A percentile compares a stretch with the other conserved stretches of the same genome.
Evolutionary conservation across 2,113 vertebrate species (phyloP).

Genomic region (Megalops atlanticus): DNA sequence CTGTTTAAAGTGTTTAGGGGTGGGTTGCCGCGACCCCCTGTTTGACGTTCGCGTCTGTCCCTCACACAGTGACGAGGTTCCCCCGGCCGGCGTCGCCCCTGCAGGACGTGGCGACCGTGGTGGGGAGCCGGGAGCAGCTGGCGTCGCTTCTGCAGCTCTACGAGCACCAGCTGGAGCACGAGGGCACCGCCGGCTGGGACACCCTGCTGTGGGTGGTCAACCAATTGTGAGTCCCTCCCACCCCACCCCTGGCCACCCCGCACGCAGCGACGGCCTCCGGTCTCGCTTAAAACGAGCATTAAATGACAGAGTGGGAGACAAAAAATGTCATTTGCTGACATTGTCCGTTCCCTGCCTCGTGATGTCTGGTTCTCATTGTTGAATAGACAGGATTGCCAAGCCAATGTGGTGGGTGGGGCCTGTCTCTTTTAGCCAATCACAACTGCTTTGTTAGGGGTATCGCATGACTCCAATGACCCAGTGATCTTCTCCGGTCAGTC

Average conservation of each 20-base stretch:
- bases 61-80: constrained; percentile 86
- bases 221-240: constrained; percentile 83
- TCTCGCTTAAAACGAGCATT: neutral
- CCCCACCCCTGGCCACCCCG: constrained; percentile 25
- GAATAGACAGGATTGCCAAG: neutral
- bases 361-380: neutral
- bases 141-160: constrained; percentile 85
- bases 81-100: constrained; percentile 90
- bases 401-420: neutral
- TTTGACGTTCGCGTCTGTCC: neutral
- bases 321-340: no score
- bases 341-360: no score
- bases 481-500: no score
- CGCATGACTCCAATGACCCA: neutral
- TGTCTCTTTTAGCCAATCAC: neutral
- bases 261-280: neutral
- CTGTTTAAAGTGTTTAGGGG: neutral
- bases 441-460: neutral
- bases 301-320: neutral
- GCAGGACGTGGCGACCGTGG: constrained; percentile 89
- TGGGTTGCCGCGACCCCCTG: no score
- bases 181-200: constrained; percentile 97
- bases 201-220: constrained; percentile 97
- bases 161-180: constrained; percentile 91
- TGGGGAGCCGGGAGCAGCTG: constrained; percentile 89